phyloP scores from a whole-genome alignment of 2,797 vertebrate genomes.

The Sciurus vulgaris region DNA sequence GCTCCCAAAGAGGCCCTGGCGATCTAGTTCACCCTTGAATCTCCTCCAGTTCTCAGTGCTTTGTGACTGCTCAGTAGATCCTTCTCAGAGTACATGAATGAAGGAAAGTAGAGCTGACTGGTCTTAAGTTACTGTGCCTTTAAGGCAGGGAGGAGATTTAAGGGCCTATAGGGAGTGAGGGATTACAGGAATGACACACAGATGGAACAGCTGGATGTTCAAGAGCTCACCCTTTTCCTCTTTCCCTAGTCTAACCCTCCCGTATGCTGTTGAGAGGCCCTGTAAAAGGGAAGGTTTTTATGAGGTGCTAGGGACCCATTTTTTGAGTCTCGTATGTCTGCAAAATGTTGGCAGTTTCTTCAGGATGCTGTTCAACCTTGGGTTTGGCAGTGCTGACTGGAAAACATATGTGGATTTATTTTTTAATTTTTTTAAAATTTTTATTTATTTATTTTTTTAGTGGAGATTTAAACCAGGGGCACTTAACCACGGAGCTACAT shows the following conservation, averaged over 20 bases:
- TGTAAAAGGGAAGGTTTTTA: slow-evolving; percentile 76
- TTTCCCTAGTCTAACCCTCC: slow-evolving; percentile 48
- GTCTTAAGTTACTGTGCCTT: slow-evolving; percentile 67
- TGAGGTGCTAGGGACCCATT: slow-evolving; percentile 82
- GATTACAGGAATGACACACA: not conserved
- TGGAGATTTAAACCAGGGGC: no score
- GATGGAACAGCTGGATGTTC: not conserved
- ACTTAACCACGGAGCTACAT: no score
- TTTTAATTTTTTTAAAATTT: no score
- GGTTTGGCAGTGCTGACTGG: slow-evolving; percentile 73
- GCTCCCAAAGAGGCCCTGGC: not conserved
- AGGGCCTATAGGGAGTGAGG: slow-evolving; percentile 16
- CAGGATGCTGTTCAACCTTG: slow-evolving; percentile 53
- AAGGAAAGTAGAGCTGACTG: not conserved
- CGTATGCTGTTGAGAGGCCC: slow-evolving; percentile 67
- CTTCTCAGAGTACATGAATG: not conserved
- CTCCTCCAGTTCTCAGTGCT: not conserved
- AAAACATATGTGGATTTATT: slow-evolving; percentile 62
- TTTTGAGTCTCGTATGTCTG: slow-evolving; percentile 71
- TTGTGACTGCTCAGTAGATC: not conserved
- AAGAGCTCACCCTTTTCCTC: not conserved
- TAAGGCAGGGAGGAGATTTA: slow-evolving; percentile 66
- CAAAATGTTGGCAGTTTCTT: slow-evolving; percentile 70
- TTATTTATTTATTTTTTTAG: no score
- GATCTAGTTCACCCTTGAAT: not conserved